Percentiles rank a stretch among this genome's conserved stretches.
Evolutionary conservation across 2,797 vertebrate species (phyloP).

Genomic region (Sebastes diaconus): DNA sequence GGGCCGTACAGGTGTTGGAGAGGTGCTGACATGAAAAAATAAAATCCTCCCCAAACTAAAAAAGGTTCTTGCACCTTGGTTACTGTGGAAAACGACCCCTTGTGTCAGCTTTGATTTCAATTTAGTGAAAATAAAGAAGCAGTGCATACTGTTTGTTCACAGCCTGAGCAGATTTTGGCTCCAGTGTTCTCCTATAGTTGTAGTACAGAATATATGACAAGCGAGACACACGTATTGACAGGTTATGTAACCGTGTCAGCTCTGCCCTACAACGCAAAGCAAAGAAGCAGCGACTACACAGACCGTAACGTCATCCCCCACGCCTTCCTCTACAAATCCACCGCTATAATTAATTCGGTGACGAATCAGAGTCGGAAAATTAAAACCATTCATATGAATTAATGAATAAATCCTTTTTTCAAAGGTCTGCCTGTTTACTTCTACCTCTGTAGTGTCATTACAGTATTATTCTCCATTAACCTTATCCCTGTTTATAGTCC

Average conservation of each 20-base stretch:
- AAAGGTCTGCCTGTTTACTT: slow-evolving; percentile 22
- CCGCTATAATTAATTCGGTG: slow-evolving; percentile 22
- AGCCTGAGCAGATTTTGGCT: neutral
- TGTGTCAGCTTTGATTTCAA: neutral
- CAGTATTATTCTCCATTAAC: slow-evolving; percentile 58
- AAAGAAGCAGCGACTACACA: neutral
- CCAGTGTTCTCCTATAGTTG: neutral
- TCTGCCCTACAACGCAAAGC: neutral
- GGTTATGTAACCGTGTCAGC: slow-evolving; percentile 46
- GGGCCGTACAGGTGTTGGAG: neutral
- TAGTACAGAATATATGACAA: slow-evolving; percentile 4
- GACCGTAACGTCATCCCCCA: neutral
- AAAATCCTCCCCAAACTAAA: neutral
- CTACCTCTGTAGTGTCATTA: slow-evolving; percentile 18
- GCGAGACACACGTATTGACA: slow-evolving; percentile 38
- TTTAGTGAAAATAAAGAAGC: neutral
- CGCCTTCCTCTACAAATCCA: neutral
- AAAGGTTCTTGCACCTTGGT: neutral
- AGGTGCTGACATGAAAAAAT: neutral
- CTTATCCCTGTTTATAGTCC: slow-evolving; percentile 42
- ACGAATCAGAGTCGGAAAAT: slow-evolving; percentile 27
- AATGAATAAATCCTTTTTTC: slow-evolving; percentile 27
- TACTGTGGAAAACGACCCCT: neutral
- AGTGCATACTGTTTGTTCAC: neutral
- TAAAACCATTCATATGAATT: slow-evolving; percentile 32